Base-by-base conservation (phyloP, 2,888 invertebrate genomes). In the Drosophila prostipennis region DNA sequence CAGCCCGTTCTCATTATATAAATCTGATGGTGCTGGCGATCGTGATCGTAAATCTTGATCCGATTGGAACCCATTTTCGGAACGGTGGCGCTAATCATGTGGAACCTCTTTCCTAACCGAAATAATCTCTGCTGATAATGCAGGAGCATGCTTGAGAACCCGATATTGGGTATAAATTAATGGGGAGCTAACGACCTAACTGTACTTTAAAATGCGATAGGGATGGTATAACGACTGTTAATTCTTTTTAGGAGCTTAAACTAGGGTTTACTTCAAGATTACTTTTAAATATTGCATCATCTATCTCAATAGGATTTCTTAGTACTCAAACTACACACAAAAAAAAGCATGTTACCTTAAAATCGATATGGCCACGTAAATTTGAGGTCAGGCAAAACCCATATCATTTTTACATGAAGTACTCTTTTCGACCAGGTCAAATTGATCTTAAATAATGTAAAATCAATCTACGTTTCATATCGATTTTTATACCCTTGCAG, bases 71-170 rank as follows among this genome's bases (percentile, higher is more conserved):
- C 34, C 46, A 67, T 65, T 52, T 45, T 42, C 11, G 45, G 54
- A 64, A 29, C 68, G 56, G 39, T 76, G 87, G 76, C 84, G 82
- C 78, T 82, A 82, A 77, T 86, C 83, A 57, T 60, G 67, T 53
- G 56, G 63, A 51, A 72, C 72, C 40, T 23, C 57, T 69, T 68
- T 53, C 42, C 51, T 60, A 42, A 76, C 58, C 71, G 32, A 69
- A 70, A 43, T 36, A 63, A 63, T 63, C 61, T 63, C 39, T 11
- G 40, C 34, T 40, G 71, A 70, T 70, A 70, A 54, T 70, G 48
- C 61, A 34, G 19, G 6, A 19, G 45, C 43, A 65, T 46, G 48
- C 65, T 54, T 60, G 54, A 72, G 55, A 61, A 37, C 54, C 40
- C 70, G 71, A 70, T 71, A 71, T 71, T 46, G 55, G 51, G 65